Evolutionary conservation across 1,140 invertebrate genomes (phyloP).

Genomic region (Drosophila yakuba): DNA sequence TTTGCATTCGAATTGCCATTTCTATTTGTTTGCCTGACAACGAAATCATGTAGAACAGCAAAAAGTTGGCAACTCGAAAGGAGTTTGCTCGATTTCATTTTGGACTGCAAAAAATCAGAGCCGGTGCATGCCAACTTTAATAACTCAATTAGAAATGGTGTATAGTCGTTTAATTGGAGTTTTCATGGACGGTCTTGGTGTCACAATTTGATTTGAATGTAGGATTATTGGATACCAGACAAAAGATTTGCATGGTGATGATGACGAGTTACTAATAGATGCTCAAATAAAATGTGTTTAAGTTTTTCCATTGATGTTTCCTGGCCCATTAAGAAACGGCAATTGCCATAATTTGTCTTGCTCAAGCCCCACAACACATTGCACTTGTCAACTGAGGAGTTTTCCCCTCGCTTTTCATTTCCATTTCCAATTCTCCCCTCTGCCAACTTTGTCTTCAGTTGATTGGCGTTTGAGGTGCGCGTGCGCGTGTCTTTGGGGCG

Average conservation of each 20-base stretch:
- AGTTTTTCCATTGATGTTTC: neutral
- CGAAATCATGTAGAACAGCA: conserved; percentile 13
- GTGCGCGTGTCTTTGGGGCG: conserved; percentile 70
- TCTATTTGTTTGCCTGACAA: conserved; percentile 66
- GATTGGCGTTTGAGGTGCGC: conserved; percentile 81
- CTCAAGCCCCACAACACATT: neutral
- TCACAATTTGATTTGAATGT: neutral
- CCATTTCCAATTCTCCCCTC: neutral
- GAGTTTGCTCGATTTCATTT: conserved; percentile 10
- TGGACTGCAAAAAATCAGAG: conserved; percentile 39
- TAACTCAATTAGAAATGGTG: conserved; percentile 24
- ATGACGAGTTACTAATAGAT: no score
- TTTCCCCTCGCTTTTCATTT: conserved; percentile 5
- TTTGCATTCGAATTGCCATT: conserved; percentile 75
- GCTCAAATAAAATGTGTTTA: neutral
- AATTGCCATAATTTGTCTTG: conserved; percentile 24
- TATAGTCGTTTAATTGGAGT: neutral
- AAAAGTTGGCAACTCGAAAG: conserved; percentile 30
- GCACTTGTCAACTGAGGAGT: conserved; percentile 9
- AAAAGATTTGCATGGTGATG: no score
- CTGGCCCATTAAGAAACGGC: conserved; percentile 2
- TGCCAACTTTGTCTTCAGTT: conserved; percentile 28
- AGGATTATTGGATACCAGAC: no score
- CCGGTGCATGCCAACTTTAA: neutral
- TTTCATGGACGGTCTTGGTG: neutral